A percentile compares a stretch with the other conserved stretches of the same genome.
Conservation (phyloP, 2,113 vertebrate genomes). For the Aplodontia rufa region DNA sequence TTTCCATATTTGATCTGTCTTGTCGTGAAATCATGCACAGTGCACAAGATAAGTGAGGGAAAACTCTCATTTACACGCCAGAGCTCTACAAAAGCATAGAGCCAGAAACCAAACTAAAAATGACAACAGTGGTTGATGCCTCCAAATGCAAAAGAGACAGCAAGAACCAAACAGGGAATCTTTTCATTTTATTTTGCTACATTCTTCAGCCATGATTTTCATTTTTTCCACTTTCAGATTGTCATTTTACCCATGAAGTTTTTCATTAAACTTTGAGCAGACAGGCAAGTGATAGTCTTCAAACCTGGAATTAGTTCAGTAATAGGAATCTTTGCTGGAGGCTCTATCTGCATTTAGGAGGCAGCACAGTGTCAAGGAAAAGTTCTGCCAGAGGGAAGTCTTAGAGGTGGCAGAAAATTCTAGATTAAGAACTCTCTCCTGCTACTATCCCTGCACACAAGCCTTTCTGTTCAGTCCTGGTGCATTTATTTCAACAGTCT, state of each 20-base stretch:
- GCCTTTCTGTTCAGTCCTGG: background rate
- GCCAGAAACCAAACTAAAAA: background rate
- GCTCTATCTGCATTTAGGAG: conserved; percentile 30
- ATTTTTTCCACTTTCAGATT: conserved; percentile 41
- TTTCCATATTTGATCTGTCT: background rate
- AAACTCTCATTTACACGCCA: rapidly evolving
- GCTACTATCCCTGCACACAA: background rate
- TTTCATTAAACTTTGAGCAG: conserved; percentile 61
- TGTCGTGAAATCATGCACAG: background rate
- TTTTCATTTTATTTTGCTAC: conserved; percentile 54
- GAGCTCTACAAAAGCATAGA: rapidly evolving
- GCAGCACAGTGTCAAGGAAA: background rate
- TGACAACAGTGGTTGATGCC: background rate
- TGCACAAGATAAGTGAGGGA: background rate
- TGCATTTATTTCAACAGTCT: background rate
- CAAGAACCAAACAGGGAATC: background rate
- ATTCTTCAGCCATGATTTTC: conserved; percentile 37
- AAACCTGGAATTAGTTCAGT: conserved; percentile 50
- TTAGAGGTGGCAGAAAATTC: background rate
- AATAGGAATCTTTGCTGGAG: conserved; percentile 51
- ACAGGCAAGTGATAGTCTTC: conserved; percentile 57
- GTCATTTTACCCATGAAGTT: conserved; percentile 45
- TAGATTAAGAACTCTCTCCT: background rate
- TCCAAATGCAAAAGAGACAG: background rate
- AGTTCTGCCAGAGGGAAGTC: background rate